Base-by-base conservation (phyloP, 2,888 invertebrate species). In the Microctonus brassicae region DNA sequence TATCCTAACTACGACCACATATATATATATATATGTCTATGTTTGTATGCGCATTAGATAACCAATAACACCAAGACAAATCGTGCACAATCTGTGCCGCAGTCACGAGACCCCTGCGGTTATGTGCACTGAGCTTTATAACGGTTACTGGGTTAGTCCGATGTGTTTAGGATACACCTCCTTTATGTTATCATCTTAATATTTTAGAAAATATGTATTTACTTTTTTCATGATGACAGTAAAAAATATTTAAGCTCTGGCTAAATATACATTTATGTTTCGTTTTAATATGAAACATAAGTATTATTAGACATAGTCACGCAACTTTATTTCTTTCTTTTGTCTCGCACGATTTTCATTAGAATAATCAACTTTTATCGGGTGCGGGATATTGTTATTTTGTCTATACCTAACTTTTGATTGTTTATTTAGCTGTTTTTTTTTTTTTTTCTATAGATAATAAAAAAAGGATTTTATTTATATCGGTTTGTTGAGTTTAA, bases 121-220 rank as follows among this genome's bases (percentile, higher is more conserved):
- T 17, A 55, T 55, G 55, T 26, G 55, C 55, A 26, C 47, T 42
- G 62, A 67, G 20, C 34, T 71, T 63, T 29, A 63, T 70, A 63
- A 29, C 69, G 61, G 72, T 55, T 73, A 75, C 52, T 75, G 58
- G 72, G 73, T 73, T 73, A 75, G 69, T 58, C 74, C 68, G 55
- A 62, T 62, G 64, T 55, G 65, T 64, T 64, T 57, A 22, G 42
- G 20, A 53, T 55, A 47, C 5, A n/a, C n/a, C 42, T 10, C 39
- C 24, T 36, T 10, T 17, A 47, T 53, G 22, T 7, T 53, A 17
- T 36, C 22, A 39, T 39, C 55, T 29, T 17, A 11, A 47, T 47
- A 6, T 47, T 17, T 47, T 36, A 36, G 17, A 17, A 20, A 47
- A 47, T 47, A 6, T 11, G 5, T n/a, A n/a, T n/a, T n/a, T 13